phyloP scores from a whole-genome alignment of 92 coral and sea anemone species.

The Anthopleura xanthogrammica region DNA sequence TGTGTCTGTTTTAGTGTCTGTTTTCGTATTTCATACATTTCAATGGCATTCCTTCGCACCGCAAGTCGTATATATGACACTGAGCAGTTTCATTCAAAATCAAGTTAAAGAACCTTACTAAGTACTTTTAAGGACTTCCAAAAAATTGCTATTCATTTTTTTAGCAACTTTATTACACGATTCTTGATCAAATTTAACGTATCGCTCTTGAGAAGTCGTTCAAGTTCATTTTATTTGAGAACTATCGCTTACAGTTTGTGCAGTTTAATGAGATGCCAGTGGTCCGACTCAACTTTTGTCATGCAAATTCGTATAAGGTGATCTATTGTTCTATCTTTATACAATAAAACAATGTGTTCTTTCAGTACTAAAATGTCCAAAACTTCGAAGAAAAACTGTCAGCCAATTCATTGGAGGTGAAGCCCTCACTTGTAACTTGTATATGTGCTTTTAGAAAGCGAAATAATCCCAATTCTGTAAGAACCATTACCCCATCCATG shows the following conservation, averaged over 20 bases:
- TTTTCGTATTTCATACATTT: conserved; percentile 10
- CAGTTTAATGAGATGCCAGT: conserved; percentile 19
- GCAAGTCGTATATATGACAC: conserved; percentile 5
- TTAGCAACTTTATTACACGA: neutral
- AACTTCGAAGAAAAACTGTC: conserved; percentile 12
- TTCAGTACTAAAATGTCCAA: conserved; percentile 19
- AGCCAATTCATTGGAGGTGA: conserved; percentile 1
- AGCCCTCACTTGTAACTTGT: neutral
- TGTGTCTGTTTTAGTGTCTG: neutral
- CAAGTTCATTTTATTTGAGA: conserved; percentile 19
- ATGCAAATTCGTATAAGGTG: conserved; percentile 85
- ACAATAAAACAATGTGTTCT: conserved; percentile 61
- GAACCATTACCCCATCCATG: neutral
- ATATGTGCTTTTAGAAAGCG: neutral
- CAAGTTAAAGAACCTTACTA: neutral
- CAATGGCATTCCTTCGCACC: conserved; percentile 70
- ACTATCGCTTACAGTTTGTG: conserved; percentile 1
- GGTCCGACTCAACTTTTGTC: conserved; percentile 43
- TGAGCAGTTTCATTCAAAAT: neutral
- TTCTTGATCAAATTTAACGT: neutral
- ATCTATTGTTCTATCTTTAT: conserved; percentile 50
- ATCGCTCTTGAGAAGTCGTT: neutral
- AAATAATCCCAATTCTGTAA: neutral
- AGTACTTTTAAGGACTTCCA: neutral
- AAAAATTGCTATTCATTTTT: neutral